Percentiles rank a stretch among this genome's conserved stretches.
These are phyloP conservation scores for Unio delphinus DNA, from an alignment of 2,888 invertebrate genomes.

Conservation along the genomic window DNA sequence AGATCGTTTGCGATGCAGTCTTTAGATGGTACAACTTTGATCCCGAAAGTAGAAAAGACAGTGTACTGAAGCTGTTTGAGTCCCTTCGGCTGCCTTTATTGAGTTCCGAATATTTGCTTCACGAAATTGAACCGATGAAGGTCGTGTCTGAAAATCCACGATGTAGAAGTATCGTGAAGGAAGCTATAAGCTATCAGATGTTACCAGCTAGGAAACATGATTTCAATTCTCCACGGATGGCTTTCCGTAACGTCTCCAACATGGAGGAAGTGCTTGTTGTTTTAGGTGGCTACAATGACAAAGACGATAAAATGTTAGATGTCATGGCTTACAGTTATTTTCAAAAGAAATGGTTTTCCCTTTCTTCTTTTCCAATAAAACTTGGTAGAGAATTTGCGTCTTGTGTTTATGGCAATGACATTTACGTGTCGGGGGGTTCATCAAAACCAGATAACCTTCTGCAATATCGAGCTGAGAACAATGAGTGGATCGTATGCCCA, in stretches of 20 bases:
- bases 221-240: conserved; percentile 43
- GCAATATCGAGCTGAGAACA: conserved; percentile 45
- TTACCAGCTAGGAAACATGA: conserved; percentile 46
- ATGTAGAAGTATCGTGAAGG: conserved; percentile 50
- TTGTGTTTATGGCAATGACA: conserved; percentile 50
- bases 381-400: conserved; percentile 48
- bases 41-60: conserved; percentile 72
- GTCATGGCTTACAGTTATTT: conserved; percentile 48
- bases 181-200: conserved; percentile 56
- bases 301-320: conserved; percentile 46
- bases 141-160: conserved; percentile 37
- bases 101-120: conserved; percentile 48
- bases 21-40: conserved; percentile 80
- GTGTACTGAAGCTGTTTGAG: conserved; percentile 70
- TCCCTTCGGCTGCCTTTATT: conserved; percentile 54
- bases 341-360: conserved; percentile 41
- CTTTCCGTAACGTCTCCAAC: conserved; percentile 41
- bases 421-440: conserved; percentile 52
- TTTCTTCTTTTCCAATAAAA: conserved; percentile 41
- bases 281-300: conserved; percentile 47
- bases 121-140: conserved; percentile 48
- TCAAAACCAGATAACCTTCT: conserved; percentile 44
- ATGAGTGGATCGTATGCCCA: conserved; percentile 49
- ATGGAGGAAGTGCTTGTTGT: conserved; percentile 50
- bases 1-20: conserved; percentile 82